Percentiles rank a stretch among this genome's conserved stretches.
These are phyloP conservation scores for Dugesia japonica DNA, from an alignment of 2,888 invertebrate genomes.

Conservation along the genomic window DNA sequence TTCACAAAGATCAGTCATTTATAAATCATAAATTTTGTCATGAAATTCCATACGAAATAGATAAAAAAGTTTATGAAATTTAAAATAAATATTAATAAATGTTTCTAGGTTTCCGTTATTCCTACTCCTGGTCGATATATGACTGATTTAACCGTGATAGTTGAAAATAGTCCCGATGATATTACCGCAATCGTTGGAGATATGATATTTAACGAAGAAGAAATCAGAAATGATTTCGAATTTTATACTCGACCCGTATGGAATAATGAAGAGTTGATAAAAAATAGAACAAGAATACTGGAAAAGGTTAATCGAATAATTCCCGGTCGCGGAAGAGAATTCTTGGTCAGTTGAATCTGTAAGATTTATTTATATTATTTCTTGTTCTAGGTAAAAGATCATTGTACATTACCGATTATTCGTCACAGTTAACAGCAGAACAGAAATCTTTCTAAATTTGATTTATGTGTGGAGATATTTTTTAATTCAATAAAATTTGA, in stretches of 20 bases:
- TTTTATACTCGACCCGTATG: neutral
- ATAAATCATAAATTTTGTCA: neutral
- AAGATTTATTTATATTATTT: too few relatives aligned
- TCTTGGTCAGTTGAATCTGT: neutral
- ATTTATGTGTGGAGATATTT: too few relatives aligned
- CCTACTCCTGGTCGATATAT: neutral
- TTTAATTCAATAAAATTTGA: too few relatives aligned
- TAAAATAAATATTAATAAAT: neutral
- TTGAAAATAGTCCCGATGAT: neutral
- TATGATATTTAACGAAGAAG: slow-evolving; percentile 3
- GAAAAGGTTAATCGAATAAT: neutral
- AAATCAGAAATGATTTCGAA: neutral
- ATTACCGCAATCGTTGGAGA: neutral
- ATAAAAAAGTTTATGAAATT: neutral
- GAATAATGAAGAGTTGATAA: neutral
- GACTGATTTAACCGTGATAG: neutral
- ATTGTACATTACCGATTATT: neutral
- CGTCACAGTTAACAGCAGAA: neutral
- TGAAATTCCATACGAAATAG: neutral
- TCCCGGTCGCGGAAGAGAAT: neutral
- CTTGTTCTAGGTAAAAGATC: neutral
- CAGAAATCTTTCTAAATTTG: too few relatives aligned
- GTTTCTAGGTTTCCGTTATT: neutral
- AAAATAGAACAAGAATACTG: neutral
- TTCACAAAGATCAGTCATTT: neutral